Evolutionary conservation across 64 coral and sea anemone species (phyloP), one percentile per base, ranked within the genome.

Genomic region (Cladopsammia gracilis): DNA sequence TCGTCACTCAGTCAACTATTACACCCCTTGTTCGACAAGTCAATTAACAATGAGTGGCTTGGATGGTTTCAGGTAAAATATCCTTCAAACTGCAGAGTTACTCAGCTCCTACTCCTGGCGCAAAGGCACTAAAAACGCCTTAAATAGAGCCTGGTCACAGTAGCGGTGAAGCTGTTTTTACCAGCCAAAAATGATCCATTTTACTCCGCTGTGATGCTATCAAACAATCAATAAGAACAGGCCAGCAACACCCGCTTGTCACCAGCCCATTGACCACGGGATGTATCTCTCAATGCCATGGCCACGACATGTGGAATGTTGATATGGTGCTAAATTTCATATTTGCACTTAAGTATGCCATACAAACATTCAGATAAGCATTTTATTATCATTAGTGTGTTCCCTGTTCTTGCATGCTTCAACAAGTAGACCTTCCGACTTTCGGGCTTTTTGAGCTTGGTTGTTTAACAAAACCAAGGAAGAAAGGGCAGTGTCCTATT

Each of bases 61-160:
- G 84, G 64, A 87, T 70, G 62, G 84, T 87, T 87, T 45, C 65
- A 87, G 84, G 84, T 4, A 87, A 87, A 70, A 54, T 51, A 87
- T 87, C 65, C 84, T 70, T 87, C 5, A 88, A 3, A 88, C 70
- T 88, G 52, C 86, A 24, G 12, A 89, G 4, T 77, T 89, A 47
- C 87, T 89, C 87, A 14, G 58, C 46, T 73, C 46, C 87, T 73
- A 89, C 57, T 89, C n/a, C n/a, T n/a, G n/a, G n/a, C n/a, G n/a
- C n/a, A n/a, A n/a, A n/a, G n/a, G n/a, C n/a, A n/a, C n/a, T n/a
- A n/a, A n/a, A n/a, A n/a, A n/a, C n/a, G n/a, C n/a, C n/a, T n/a
- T n/a, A n/a, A n/a, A n/a, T n/a, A n/a, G n/a, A n/a, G n/a, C 71
- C 0, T 89, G 87, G 87, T 57, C 19, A 72, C 88, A 90, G 57